Percentiles rank a stretch among this genome's conserved stretches.
Conservation (phyloP, 2,888 invertebrate genomes). For the Pollenia angustigena region DNA sequence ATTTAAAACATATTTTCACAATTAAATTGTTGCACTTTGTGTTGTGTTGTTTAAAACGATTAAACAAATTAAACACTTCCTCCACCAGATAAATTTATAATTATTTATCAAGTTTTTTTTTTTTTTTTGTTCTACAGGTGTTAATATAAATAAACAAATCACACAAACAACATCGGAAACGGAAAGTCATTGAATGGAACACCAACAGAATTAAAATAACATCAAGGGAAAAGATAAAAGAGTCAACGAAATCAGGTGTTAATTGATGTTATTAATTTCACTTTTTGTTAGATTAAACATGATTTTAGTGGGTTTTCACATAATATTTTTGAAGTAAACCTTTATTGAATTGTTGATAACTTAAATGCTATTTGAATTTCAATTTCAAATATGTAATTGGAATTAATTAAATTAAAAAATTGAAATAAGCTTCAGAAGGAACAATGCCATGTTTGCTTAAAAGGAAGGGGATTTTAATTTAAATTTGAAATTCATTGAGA, state of each 20-base stretch:
- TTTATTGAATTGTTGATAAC: background rate
- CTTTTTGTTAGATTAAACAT: constrained; percentile 11
- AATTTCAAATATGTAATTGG: too few relatives aligned
- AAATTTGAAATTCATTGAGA: too few relatives aligned
- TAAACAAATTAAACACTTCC: constrained; percentile 59
- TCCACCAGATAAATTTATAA: constrained; percentile 16
- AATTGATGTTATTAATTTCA: constrained; percentile 50
- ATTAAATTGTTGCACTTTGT: background rate
- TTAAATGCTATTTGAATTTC: too few relatives aligned
- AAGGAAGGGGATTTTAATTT: too few relatives aligned
- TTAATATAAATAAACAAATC: constrained; percentile 43
- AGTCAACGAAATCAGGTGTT: constrained; percentile 42
- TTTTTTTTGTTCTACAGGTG: background rate
- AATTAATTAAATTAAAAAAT: too few relatives aligned
- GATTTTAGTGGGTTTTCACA: background rate
- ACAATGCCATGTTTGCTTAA: too few relatives aligned
- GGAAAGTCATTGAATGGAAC: constrained; percentile 61
- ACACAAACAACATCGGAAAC: constrained; percentile 19
- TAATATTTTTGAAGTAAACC: background rate
- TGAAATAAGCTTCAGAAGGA: too few relatives aligned
- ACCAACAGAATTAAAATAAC: constrained; percentile 33
- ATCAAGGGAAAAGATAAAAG: constrained; percentile 17
- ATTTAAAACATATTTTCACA: too few relatives aligned
- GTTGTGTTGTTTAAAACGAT: constrained; percentile 20
- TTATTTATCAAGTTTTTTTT: constrained; percentile 1